These are phyloP conservation scores for Ceyx margarethae DNA, from an alignment of 2,113 vertebrate species.

Conservation along the genomic window DNA sequence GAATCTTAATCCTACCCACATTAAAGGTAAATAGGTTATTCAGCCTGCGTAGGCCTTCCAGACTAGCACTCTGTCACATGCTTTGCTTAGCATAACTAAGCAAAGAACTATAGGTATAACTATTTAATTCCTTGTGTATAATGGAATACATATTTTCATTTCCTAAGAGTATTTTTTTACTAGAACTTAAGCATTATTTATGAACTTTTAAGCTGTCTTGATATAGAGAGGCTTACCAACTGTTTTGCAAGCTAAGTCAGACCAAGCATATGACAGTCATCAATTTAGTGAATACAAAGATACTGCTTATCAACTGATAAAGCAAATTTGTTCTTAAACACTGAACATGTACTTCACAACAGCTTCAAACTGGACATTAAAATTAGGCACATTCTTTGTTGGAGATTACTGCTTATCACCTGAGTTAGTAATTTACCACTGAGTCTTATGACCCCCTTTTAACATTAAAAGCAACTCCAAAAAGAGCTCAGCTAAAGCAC, in stretches of 20 bases:
- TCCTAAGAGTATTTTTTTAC: not conserved
- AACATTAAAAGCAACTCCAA: not conserved
- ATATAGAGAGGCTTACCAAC: not conserved
- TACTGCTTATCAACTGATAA: not conserved
- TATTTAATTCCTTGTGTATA: not conserved
- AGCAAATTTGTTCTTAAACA: not conserved
- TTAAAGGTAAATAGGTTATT: not conserved
- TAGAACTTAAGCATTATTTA: not conserved
- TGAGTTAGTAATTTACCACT: not conserved
- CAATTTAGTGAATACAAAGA: not conserved
- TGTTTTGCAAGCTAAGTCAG: not conserved
- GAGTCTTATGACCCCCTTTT: not conserved
- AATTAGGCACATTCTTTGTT: not conserved
- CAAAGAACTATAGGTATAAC: not conserved
- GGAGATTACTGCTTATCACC: constrained; percentile 12
- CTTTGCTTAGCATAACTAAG: not conserved
- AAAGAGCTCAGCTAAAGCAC: not conserved
- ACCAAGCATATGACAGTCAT: not conserved
- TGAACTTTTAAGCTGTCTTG: not conserved
- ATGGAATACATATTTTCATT: not conserved
- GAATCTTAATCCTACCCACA: not conserved
- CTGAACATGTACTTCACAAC: not conserved
- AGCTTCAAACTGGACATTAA: not conserved
- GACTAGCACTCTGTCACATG: not conserved
- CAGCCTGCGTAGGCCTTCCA: not conserved